Percentiles rank a stretch among this genome's conserved stretches.
These are phyloP conservation scores for Ochotona curzoniae DNA, from an alignment of 2,113 vertebrate genomes.

Conservation along the genomic window DNA sequence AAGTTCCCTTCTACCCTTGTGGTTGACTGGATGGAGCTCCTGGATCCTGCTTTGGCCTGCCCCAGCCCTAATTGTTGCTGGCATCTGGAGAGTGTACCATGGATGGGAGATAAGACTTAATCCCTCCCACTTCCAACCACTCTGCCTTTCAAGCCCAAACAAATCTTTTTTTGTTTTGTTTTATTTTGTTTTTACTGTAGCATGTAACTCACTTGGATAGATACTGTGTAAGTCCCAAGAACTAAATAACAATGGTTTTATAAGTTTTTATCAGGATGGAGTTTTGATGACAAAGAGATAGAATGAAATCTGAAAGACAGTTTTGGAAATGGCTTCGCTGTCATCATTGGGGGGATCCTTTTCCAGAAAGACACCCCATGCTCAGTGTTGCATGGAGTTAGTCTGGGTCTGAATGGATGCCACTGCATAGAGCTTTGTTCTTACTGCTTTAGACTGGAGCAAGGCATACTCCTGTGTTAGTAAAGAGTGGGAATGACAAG, in stretches of 20 bases:
- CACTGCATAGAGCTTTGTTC: neutral
- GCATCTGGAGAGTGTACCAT: too few relatives aligned
- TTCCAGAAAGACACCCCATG: neutral
- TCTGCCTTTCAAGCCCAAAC: too few relatives aligned
- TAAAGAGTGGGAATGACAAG: neutral
- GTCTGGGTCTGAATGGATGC: neutral
- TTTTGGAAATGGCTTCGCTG: neutral
- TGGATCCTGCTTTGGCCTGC: too few relatives aligned
- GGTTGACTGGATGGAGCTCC: too few relatives aligned
- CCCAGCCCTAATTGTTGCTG: too few relatives aligned
- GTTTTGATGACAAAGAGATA: neutral
- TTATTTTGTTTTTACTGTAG: too few relatives aligned
- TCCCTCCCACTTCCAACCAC: neutral
- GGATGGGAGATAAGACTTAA: too few relatives aligned
- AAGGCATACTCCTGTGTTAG: neutral
- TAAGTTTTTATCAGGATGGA: neutral
- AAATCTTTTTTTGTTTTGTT: too few relatives aligned
- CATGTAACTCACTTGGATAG: neutral
- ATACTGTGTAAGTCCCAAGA: conserved; percentile 17
- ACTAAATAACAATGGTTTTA: neutral
- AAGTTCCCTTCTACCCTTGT: too few relatives aligned
- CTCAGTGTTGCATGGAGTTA: neutral
- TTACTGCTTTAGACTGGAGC: neutral
- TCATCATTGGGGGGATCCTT: neutral
- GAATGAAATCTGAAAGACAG: neutral